Conservation (phyloP, 2,888 invertebrate genomes). For the Macrophya alboannulata region DNA sequence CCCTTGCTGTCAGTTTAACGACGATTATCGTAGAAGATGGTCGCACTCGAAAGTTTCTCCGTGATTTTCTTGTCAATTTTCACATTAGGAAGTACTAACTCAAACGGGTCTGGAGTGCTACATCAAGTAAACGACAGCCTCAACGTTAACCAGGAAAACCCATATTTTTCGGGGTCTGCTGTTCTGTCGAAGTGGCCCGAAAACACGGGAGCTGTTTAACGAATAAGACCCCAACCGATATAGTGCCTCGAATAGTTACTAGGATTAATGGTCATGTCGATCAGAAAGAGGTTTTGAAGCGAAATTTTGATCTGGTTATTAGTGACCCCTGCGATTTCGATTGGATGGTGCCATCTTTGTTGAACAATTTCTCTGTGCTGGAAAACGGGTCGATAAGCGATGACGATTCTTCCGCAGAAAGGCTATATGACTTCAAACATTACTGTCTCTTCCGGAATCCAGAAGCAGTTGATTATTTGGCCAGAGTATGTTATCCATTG, state of each 20-base stretch:
- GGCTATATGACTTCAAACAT: not conserved
- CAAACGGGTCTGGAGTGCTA: not conserved
- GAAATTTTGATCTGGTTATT: not conserved
- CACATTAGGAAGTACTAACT: no score
- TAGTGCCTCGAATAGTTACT: not conserved
- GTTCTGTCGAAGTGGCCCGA: slow-evolving; percentile 2
- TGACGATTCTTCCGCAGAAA: not conserved
- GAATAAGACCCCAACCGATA: not conserved
- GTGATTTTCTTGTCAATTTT: not conserved
- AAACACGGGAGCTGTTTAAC: not conserved
- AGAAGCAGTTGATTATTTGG: not conserved
- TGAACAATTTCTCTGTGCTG: not conserved
- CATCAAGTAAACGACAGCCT: not conserved
- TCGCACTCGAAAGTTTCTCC: slow-evolving; percentile 65
- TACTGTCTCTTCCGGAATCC: slow-evolving; percentile 23
- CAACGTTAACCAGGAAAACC: not conserved
- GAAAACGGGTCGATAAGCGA: not conserved
- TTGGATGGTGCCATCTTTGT: slow-evolving; percentile 17
- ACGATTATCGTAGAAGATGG: not conserved
- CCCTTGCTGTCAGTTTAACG: not conserved
- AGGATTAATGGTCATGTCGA: not conserved
- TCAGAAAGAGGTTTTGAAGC: no score
- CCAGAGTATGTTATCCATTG: slow-evolving; percentile 17
- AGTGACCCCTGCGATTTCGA: not conserved
- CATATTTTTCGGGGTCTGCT: not conserved